Percentiles rank a stretch among this genome's conserved stretches.
These are phyloP conservation scores for Anastrepha obliqua DNA, from an alignment of 1,140 invertebrate species.

Conservation along the genomic window DNA sequence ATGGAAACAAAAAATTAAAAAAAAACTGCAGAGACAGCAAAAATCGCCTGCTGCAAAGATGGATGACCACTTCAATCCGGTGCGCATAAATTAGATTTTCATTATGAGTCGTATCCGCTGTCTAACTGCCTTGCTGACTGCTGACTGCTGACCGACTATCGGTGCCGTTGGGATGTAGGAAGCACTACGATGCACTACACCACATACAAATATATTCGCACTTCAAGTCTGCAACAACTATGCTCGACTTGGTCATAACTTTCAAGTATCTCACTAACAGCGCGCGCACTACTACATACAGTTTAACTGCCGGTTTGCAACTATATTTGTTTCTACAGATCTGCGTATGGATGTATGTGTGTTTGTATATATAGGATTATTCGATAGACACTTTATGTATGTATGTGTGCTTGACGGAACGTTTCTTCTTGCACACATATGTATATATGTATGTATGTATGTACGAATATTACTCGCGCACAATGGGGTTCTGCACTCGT, in stretches of 20 bases:
- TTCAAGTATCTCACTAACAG: not conserved
- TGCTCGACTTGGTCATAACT: conserved; percentile 15
- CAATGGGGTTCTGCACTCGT: not conserved
- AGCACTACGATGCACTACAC: not conserved
- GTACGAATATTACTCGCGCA: not conserved
- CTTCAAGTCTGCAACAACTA: conserved; percentile 1
- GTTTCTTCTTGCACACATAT: not conserved
- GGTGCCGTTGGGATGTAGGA: not conserved
- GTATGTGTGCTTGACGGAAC: too few relatives aligned
- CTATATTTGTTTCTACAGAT: not conserved
- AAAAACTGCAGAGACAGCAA: not conserved
- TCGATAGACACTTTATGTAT: not conserved
- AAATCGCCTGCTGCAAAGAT: conserved; percentile 34
- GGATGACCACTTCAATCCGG: conserved; percentile 31
- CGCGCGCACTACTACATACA: not conserved
- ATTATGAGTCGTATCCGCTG: conserved; percentile 33
- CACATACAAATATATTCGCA: not conserved
- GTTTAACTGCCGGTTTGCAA: not conserved
- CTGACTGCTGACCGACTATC: conserved; percentile 24
- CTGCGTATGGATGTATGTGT: conserved; percentile 5
- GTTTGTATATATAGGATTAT: not conserved
- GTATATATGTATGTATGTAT: not conserved
- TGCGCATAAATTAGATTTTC: conserved; percentile 52
- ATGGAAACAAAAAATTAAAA: not conserved
- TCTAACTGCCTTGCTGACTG: not conserved